Conservation (phyloP, 2,888 invertebrate species). For the Xylophagus ater region DNA sequence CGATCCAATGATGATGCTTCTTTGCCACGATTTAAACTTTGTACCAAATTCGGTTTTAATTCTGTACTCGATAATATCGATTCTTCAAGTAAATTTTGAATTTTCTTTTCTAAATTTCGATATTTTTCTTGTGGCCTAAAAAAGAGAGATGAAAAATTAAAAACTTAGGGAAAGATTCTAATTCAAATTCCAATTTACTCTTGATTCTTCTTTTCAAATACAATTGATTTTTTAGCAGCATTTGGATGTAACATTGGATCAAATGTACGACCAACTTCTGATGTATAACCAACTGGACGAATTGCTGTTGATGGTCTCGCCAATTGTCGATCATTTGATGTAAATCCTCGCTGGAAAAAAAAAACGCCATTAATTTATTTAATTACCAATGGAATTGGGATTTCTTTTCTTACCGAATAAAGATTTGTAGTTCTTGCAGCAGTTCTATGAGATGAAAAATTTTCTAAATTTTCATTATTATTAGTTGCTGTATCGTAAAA, state of each 20-base stretch:
- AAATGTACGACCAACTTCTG: slow-evolving; percentile 52
- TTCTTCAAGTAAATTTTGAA: slow-evolving; percentile 81
- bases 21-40: slow-evolving; percentile 79
- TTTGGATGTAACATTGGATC: slow-evolving; percentile 64
- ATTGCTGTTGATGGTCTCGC: slow-evolving; percentile 92
- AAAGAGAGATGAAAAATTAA: slow-evolving; percentile 12
- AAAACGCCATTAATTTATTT: not conserved
- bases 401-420: slow-evolving; percentile 4
- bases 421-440: slow-evolving; percentile 8
- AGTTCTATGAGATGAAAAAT: slow-evolving; percentile 7
- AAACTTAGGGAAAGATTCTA: not conserved
- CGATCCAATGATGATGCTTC: slow-evolving; percentile 92
- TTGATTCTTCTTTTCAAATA: slow-evolving; percentile 49
- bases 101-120: slow-evolving; percentile 75
- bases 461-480: slow-evolving; percentile 7
- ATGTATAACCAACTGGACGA: slow-evolving; percentile 90
- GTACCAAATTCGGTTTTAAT: slow-evolving; percentile 26
- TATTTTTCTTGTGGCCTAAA: slow-evolving; percentile 83
- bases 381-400: not conserved
- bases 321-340: slow-evolving; percentile 27
- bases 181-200: slow-evolving; percentile 10
- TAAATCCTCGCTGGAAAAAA: slow-evolving; percentile 5
- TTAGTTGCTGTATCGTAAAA: no score
- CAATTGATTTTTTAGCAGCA: slow-evolving; percentile 43
- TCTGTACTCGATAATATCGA: slow-evolving; percentile 55